These are phyloP conservation scores for Rhodophaea formosa DNA, from an alignment of 2,888 invertebrate genomes.

Conservation along the genomic window DNA sequence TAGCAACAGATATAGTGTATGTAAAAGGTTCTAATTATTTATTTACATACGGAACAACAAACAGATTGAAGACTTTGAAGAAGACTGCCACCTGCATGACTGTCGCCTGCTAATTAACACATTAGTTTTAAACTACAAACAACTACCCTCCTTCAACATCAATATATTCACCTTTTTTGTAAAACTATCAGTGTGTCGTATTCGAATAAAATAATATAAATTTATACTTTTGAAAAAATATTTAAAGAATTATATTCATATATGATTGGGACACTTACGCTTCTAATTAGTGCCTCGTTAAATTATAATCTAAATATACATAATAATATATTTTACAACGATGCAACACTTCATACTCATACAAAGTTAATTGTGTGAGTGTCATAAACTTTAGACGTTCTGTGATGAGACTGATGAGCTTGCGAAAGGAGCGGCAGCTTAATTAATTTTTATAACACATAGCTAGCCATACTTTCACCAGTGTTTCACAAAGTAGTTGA, in stretches of 20 bases:
- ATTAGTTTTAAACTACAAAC: constrained; percentile 38
- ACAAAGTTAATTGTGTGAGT: constrained; percentile 7
- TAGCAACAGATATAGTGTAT: background rate
- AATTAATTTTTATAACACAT: no score
- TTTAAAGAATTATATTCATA: constrained; percentile 20
- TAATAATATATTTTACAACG: constrained; percentile 28
- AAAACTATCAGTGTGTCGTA: constrained; percentile 28
- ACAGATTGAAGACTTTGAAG: background rate
- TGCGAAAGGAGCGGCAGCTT: no score
- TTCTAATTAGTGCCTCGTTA: constrained; percentile 32
- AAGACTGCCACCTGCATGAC: background rate
- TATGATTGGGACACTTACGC: constrained; percentile 26
- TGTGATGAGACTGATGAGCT: background rate
- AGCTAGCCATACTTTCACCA: no score
- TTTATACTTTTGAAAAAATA: constrained; percentile 30
- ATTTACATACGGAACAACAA: background rate
- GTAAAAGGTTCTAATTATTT: background rate
- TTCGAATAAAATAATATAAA: constrained; percentile 30
- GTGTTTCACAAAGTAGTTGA: no score
- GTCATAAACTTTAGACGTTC: background rate
- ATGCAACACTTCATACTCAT: constrained; percentile 27
- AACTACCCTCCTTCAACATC: constrained; percentile 31
- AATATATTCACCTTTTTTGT: constrained; percentile 34
- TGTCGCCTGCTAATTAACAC: constrained; percentile 24
- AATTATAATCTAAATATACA: constrained; percentile 28